phyloP scores from a whole-genome alignment of 2,113 vertebrate species.

The Gopherus evgoodei region DNA sequence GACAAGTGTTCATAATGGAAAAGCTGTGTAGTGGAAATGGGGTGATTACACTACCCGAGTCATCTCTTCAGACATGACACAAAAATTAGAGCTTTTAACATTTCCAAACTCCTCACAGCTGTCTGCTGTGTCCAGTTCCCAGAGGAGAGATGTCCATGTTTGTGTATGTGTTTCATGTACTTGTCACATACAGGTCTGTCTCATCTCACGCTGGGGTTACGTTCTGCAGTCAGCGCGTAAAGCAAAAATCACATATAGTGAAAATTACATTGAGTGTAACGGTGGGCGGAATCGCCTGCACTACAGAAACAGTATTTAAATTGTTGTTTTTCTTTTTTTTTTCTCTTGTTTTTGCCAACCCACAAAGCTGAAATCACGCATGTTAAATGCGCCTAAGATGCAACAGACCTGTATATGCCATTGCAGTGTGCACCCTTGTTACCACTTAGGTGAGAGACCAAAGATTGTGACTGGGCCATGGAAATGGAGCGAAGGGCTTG shows the following conservation, averaged over 20 bases:
- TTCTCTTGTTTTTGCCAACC: no score
- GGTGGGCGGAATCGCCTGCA: no score
- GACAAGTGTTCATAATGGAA: background rate
- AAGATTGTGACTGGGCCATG: background rate
- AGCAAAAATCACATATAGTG: no score
- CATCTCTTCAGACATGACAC: background rate
- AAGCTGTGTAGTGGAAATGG: background rate
- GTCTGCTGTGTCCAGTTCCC: background rate
- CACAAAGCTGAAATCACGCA: no score
- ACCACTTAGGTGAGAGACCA: background rate
- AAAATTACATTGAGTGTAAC: no score
- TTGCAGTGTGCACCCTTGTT: background rate
- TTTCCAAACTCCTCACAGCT: background rate
- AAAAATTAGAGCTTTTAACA: background rate
- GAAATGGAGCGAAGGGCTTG: background rate
- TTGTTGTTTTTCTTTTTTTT: no score
- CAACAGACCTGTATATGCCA: no score
- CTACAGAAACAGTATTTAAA: no score
- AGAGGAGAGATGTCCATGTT: no score
- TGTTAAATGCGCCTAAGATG: no score
- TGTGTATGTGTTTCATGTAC: background rate
- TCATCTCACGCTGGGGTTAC: no score
- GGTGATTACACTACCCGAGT: background rate
- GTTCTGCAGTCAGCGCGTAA: no score
- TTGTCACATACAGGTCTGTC: background rate